These are phyloP conservation scores for Sebastes ruberrimus DNA, from an alignment of 2,797 vertebrate species.

Conservation along the genomic window DNA sequence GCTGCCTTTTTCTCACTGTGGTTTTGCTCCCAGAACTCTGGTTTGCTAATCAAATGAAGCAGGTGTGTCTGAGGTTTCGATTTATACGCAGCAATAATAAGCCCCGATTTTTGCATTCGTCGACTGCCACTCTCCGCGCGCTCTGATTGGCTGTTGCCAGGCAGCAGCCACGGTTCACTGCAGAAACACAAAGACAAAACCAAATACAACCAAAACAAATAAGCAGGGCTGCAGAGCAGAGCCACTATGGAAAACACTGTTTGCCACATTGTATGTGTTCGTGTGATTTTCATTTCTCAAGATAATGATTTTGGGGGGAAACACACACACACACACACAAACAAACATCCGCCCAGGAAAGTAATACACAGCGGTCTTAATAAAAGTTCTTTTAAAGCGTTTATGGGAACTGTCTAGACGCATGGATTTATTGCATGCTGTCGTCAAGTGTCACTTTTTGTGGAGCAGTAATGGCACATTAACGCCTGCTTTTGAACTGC, in stretches of 20 bases:
- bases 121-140: background rate
- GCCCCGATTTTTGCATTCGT: conserved; percentile 65
- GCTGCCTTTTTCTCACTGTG: background rate
- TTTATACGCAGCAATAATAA: conserved; percentile 44
- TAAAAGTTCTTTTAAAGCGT: background rate
- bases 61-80: conserved; percentile 63
- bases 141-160: conserved; percentile 66
- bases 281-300: conserved; percentile 20
- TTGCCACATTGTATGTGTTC: conserved; percentile 5
- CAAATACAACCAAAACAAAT: conserved; percentile 61
- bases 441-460: background rate
- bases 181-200: conserved; percentile 50
- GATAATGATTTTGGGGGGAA: background rate
- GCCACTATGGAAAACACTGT: background rate
- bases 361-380: background rate
- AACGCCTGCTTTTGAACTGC: background rate
- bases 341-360: background rate
- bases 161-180: conserved; percentile 51
- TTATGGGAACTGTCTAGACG: background rate
- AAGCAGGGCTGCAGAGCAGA: conserved; percentile 5
- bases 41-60: conserved; percentile 84
- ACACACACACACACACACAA: background rate
- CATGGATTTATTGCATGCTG: background rate
- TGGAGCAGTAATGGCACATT: background rate
- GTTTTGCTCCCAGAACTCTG: conserved; percentile 20